These are phyloP conservation scores for Sebastes glaucus DNA, from an alignment of 2,797 vertebrate genomes.

Conservation along the genomic window DNA sequence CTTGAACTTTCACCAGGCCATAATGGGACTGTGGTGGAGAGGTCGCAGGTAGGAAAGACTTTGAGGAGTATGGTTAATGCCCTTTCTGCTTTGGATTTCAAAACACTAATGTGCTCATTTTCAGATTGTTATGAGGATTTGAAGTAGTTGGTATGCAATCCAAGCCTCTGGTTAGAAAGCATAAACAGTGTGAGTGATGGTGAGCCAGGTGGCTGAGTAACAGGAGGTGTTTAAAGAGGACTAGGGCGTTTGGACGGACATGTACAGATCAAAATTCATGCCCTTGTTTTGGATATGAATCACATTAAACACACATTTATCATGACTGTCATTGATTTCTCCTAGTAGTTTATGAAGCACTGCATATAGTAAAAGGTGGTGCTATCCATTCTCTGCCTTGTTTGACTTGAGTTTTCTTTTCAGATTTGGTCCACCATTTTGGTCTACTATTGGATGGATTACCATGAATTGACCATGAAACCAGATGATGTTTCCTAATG, in stretches of 20 bases:
- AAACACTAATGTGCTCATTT: not conserved
- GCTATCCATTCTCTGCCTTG: not conserved
- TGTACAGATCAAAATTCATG: not conserved
- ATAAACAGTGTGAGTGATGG: not conserved
- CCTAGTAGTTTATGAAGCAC: not conserved
- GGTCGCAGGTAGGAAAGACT: not conserved
- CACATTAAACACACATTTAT: not conserved
- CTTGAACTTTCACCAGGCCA: not conserved
- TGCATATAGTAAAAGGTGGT: not conserved
- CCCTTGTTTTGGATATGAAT: constrained; percentile 11
- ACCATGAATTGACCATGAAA: not conserved
- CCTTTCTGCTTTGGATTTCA: not conserved
- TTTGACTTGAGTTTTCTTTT: not conserved
- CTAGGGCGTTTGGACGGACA: not conserved
- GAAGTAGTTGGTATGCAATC: not conserved
- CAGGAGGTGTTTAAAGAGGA: not conserved
- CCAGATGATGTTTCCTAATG: not conserved
- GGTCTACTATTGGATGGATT: not conserved
- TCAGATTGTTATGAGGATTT: not conserved
- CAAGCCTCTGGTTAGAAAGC: not conserved
- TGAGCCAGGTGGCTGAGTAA: not conserved
- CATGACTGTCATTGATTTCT: not conserved
- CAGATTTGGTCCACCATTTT: not conserved
- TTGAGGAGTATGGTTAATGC: not conserved
- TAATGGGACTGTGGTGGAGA: not conserved